These are phyloP conservation scores for Sinonovacula constricta DNA, from an alignment of 1,140 invertebrate species.

Conservation along the genomic window DNA sequence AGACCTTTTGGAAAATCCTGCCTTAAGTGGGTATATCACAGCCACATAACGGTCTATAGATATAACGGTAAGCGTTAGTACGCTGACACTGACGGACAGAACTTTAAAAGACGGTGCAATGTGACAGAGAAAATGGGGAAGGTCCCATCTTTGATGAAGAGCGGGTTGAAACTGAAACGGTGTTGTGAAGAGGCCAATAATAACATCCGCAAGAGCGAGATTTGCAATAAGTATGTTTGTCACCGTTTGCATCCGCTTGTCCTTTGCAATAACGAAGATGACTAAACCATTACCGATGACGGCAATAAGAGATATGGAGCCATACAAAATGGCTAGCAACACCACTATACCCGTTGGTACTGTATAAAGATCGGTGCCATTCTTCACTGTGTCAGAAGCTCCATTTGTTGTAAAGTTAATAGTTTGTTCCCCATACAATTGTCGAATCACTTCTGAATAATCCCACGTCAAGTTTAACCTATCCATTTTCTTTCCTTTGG, in stretches of 20 bases:
- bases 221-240: slow-evolving; percentile 88
- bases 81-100: slow-evolving; percentile 87
- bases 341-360: slow-evolving; percentile 86
- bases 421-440: too few species aligned
- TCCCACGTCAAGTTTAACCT: too few species aligned
- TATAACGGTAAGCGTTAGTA: slow-evolving; percentile 90
- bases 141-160: slow-evolving; percentile 87
- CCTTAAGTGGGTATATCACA: slow-evolving; percentile 87
- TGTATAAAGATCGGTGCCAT: slow-evolving; percentile 80
- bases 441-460: too few species aligned
- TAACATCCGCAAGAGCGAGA: slow-evolving; percentile 73
- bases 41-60: slow-evolving; percentile 88
- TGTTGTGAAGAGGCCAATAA: slow-evolving; percentile 72
- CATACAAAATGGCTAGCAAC: slow-evolving; percentile 89
- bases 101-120: slow-evolving; percentile 89
- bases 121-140: slow-evolving; percentile 89
- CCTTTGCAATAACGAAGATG: slow-evolving; percentile 87
- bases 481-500: too few species aligned
- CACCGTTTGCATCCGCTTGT: slow-evolving; percentile 86
- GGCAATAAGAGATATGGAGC: slow-evolving; percentile 87
- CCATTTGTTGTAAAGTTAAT: too few species aligned
- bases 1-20: slow-evolving; percentile 62
- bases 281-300: slow-evolving; percentile 90
- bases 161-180: slow-evolving; percentile 92
- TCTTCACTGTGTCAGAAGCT: too few species aligned